Evolutionary conservation across 2,888 invertebrate genomes (phyloP), one percentile per base, ranked within the genome.

Genomic region (Leptura quadrifasciata): DNA sequence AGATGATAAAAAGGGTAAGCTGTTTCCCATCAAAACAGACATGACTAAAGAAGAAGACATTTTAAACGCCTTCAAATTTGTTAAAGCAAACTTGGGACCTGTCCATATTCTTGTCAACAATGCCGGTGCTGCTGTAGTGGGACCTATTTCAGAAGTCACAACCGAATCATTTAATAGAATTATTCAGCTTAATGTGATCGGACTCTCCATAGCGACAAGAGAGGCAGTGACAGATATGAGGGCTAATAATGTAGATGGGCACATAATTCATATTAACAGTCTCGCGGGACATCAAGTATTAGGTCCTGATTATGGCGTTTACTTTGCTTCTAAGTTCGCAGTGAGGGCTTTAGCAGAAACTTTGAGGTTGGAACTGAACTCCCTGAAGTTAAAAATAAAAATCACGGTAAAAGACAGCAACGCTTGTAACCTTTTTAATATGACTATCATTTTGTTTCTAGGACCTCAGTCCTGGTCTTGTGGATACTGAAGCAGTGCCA

Each of bases 51-150:
- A 87, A 70, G 80, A 81, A 57, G 85, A 84, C 24, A 83, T 89
- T 18, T 52, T 83, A 9, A 79, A 84, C 0, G 82, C 83, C 4
- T 88, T 89, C 65, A 72, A 84, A 21, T 85, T 84, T 83, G 83
- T 87, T 17, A 84, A 83, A 57, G 76, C 84, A 10, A 86, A 84
- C 55, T 77, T 88, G 0, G 87, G 86, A 4, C 83, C 84, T 2
- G 83, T 88, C 10, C 84, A 87, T 58, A 82, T 88, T 54, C 80
- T 88, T 31, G 81, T 88, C 5, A 89, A 89, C 73, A 88, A 88
- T 72, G 88, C 88, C 10, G 89, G 88, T 9, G 1, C 83, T 10
- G 1, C 58, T 0, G 55, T 63, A n/a, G 8, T 65, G 0, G 80
- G 76, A 12, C 72, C 63, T 18, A 72, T 86, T 35, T 79, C 75